A percentile compares a stretch with the other conserved stretches of the same genome.
Conservation (phyloP, 2,113 vertebrate species). For the Clupea harengus region DNA sequence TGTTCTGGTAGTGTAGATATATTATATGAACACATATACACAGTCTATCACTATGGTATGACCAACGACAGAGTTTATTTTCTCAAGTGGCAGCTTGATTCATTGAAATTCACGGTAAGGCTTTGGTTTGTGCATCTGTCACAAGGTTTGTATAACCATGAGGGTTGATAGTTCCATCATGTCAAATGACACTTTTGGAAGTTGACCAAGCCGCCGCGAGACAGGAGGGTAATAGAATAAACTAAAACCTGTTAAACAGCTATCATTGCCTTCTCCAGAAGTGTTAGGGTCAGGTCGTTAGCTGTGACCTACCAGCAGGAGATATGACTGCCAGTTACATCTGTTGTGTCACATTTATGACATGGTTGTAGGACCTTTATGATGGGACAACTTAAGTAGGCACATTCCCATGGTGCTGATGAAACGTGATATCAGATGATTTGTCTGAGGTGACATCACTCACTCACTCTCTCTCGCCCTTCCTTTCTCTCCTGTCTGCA, state of each 20-base stretch:
- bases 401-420: neutral
- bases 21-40: neutral
- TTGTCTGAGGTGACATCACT: neutral
- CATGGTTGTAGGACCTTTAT: neutral
- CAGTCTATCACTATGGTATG: neutral
- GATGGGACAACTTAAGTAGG: neutral
- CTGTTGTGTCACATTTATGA: constrained; percentile 6
- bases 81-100: neutral
- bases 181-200: neutral
- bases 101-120: constrained; percentile 2
- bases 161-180: neutral
- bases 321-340: neutral
- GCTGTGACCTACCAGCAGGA: neutral
- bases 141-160: neutral
- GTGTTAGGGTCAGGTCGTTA: neutral
- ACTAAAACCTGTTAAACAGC: constrained; percentile 8
- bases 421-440: constrained; percentile 2
- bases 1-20: neutral
- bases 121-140: neutral
- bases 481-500: neutral
- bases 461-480: neutral
- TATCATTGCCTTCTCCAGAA: neutral
- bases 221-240: neutral
- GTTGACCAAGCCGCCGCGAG: neutral
- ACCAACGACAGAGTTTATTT: neutral